Evolutionary conservation across 2,113 vertebrate species (phyloP).

Genomic region (Mionectes macconnelli): DNA sequence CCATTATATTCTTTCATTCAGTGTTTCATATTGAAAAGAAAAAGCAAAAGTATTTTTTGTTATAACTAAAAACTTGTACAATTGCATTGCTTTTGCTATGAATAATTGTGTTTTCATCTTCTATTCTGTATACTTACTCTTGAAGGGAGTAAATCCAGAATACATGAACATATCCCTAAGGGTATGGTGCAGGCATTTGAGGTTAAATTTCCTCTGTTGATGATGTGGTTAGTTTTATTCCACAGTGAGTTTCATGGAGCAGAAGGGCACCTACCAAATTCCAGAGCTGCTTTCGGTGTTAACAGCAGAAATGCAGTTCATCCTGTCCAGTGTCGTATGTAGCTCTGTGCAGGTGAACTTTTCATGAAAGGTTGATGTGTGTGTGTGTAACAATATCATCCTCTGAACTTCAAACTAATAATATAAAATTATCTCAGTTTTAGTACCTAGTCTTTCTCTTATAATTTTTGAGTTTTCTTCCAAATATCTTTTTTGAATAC

Average conservation of each 20-base stretch:
- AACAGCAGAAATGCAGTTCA: neutral
- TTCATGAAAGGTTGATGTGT: neutral
- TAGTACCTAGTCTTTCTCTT: neutral
- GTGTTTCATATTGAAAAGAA: neutral
- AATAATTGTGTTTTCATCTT: neutral
- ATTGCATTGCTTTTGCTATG: neutral
- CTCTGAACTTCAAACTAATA: neutral
- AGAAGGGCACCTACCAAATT: neutral
- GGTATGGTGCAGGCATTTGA: neutral
- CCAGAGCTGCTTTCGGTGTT: neutral
- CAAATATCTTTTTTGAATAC: neutral
- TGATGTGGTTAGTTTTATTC: neutral
- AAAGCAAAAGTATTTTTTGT: neutral
- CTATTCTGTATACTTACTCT: neutral
- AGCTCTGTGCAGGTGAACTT: neutral
- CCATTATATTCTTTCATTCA: neutral
- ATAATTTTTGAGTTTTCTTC: neutral
- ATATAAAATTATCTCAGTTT: neutral
- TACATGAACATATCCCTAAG: neutral
- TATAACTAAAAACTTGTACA: neutral
- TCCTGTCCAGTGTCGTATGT: neutral
- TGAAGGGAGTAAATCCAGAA: neutral
- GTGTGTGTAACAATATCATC: neutral
- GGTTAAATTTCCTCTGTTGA: neutral
- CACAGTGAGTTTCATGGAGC: neutral